Conservation (phyloP, 2,113 vertebrate genomes). For the Ceyx melanurus region DNA sequence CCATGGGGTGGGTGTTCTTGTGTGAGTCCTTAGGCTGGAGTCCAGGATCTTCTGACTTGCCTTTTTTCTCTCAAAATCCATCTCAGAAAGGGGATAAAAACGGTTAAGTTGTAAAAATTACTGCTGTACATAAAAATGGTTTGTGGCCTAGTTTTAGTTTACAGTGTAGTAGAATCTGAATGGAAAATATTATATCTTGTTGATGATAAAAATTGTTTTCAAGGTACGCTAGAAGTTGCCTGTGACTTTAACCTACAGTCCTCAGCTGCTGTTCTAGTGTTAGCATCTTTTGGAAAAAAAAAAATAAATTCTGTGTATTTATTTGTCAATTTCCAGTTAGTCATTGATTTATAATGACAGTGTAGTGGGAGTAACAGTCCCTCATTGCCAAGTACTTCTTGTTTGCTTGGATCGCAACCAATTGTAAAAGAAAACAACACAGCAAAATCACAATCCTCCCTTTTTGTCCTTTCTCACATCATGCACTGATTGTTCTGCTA, state of each 20-base stretch:
- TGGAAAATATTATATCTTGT: background rate
- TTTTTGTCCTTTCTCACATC: background rate
- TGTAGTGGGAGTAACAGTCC: background rate
- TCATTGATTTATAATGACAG: background rate
- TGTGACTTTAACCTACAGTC: background rate
- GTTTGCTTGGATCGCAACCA: background rate
- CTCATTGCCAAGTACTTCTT: background rate
- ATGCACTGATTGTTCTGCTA: background rate
- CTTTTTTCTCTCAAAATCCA: background rate
- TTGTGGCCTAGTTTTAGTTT: background rate
- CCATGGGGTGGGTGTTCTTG: background rate
- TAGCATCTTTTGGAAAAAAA: background rate
- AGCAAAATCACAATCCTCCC: background rate
- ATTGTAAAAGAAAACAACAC: background rate
- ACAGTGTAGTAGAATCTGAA: background rate
- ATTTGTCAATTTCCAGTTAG: background rate
- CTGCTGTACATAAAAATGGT: background rate
- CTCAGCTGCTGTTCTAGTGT: background rate
- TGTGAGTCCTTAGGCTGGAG: background rate
- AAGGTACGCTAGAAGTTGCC: background rate
- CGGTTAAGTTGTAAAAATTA: background rate
- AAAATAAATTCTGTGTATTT: background rate
- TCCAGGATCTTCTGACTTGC: rapidly evolving
- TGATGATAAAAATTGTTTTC: background rate
- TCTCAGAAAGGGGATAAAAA: background rate